phyloP scores from a whole-genome alignment of 2,888 invertebrate genomes.

The Steinernema scapterisci region DNA sequence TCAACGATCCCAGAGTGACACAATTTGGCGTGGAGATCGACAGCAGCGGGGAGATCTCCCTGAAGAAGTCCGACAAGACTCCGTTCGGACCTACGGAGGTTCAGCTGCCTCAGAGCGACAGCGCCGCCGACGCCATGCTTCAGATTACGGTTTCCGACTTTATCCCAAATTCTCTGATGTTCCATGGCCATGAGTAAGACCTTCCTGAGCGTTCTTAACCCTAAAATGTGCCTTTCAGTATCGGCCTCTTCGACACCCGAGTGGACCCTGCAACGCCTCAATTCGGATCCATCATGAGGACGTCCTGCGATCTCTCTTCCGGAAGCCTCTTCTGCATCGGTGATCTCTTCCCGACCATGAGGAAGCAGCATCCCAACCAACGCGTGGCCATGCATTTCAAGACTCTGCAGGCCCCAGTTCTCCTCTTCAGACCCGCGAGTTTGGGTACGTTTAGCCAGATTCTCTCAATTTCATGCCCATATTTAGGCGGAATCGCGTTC shows the following conservation, averaged over 20 bases:
- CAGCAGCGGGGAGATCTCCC: slow-evolving; percentile 56
- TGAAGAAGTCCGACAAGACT: slow-evolving; percentile 51
- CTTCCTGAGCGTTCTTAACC: not conserved
- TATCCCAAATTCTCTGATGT: slow-evolving; percentile 63
- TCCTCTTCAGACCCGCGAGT: slow-evolving; percentile 44
- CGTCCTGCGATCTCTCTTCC: slow-evolving; percentile 49
- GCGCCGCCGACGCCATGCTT: slow-evolving; percentile 48
- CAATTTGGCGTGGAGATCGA: slow-evolving; percentile 56
- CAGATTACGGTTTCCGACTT: slow-evolving; percentile 62
- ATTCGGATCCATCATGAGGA: slow-evolving; percentile 65
- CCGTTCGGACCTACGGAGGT: slow-evolving; percentile 49
- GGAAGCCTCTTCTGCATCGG: slow-evolving; percentile 64
- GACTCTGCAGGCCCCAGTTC: slow-evolving; percentile 54
- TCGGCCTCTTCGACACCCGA: slow-evolving; percentile 63
- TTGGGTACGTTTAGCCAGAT: not conserved
- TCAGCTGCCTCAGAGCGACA: slow-evolving; percentile 39
- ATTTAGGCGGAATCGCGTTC: slow-evolving; percentile 48
- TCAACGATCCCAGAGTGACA: slow-evolving; percentile 46
- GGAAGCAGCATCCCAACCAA: slow-evolving; percentile 45
- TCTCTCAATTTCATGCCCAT: not conserved
- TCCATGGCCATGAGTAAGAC: slow-evolving; percentile 62
- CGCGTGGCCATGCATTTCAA: slow-evolving; percentile 43
- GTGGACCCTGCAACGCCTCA: slow-evolving; percentile 65
- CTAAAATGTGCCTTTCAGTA: slow-evolving; percentile 41
- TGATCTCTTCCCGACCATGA: slow-evolving; percentile 63